Base-by-base conservation (phyloP, 1,140 invertebrate genomes). In the Heliconius melpomene region DNA sequence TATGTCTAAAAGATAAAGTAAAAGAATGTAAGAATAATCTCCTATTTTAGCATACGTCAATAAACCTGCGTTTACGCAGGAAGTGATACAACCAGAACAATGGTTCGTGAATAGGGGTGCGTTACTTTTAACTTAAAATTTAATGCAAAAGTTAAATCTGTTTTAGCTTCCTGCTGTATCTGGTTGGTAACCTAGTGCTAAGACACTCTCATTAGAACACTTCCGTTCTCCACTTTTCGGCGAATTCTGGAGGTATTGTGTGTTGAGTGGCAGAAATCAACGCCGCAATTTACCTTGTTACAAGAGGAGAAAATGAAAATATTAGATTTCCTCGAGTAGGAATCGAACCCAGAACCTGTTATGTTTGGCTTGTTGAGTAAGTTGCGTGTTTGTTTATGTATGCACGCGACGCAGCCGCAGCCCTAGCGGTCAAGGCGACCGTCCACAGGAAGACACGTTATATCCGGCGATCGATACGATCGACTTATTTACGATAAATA, bases 361-460 rank as follows among this genome's bases (percentile, higher is more conserved):
- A 6, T 3, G 40, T 46, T 46, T 46, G 2, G 13, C 13, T 5
- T 46, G 3, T 46, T 46, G 13, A 16, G 3, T 46, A 13, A 46
- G 3, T 13, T 7, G 60, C 60, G 23, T 26, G 13, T 66, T n/a
- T 26, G 23, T 66, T 29, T 29, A 66, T 16, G 0, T 11, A 60
- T 1, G 23, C 23, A 29, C 60, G 11, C 16, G 26, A 66, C 2
- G 60, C 11, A 13, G 60, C 60, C 60, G 29, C 29, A 29, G 29
- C 29, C 29, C 29, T 29, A 29, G 29, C 29, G 74, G 74, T 75
- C 74, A 75, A 66, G 74, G 54, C 46, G 74, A 66, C 26, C 74
- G n/a, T 20, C 18, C 75, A 32, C 75, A 71, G 75, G 75, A 77
- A 70, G 75, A 71, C 75, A 46, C 75, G 75, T 77, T 70, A 46